phyloP scores from a whole-genome alignment of 1,140 invertebrate genomes.

The Macrobrachium rosenbergii region DNA sequence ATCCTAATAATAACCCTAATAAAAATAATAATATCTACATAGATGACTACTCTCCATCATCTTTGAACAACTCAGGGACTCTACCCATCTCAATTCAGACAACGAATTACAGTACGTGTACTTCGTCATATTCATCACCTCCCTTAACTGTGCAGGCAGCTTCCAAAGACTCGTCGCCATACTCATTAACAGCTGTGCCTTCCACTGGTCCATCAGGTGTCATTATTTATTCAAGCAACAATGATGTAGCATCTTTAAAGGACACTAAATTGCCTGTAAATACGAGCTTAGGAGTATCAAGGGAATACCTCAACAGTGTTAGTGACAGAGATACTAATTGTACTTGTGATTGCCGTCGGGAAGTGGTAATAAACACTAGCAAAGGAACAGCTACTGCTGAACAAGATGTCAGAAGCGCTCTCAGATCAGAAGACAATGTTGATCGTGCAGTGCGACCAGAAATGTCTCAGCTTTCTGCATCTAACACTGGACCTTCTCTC shows the following conservation, averaged over 20 bases:
- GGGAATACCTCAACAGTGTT: not conserved
- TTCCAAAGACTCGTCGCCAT: constrained; percentile 46
- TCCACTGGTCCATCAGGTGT: constrained; percentile 46
- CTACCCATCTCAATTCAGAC: constrained; percentile 29
- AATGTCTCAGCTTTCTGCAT: not conserved
- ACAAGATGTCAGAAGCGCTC: not conserved
- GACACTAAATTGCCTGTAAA: constrained; percentile 27
- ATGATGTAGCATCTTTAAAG: not conserved
- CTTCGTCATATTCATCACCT: constrained; percentile 20
- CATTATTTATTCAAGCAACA: constrained; percentile 29
- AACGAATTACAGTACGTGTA: constrained; percentile 46
- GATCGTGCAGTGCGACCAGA: constrained; percentile 20
- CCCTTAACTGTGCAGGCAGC: constrained; percentile 3
- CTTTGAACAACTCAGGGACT: constrained; percentile 44
- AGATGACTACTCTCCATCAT: constrained; percentile 48
- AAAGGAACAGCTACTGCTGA: not conserved
- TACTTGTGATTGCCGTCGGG: constrained; percentile 29
- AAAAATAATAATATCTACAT: constrained; percentile 55
- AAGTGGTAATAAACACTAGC: not conserved
- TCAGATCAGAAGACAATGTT: constrained; percentile 2
- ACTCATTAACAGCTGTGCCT: constrained; percentile 55
- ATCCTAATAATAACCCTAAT: constrained; percentile 50
- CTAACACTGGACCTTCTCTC: constrained; percentile 8
- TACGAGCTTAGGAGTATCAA: not conserved
- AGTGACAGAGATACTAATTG: constrained; percentile 20